phyloP scores from a whole-genome alignment of 2,888 invertebrate species.

The Limnephilus auricula region DNA sequence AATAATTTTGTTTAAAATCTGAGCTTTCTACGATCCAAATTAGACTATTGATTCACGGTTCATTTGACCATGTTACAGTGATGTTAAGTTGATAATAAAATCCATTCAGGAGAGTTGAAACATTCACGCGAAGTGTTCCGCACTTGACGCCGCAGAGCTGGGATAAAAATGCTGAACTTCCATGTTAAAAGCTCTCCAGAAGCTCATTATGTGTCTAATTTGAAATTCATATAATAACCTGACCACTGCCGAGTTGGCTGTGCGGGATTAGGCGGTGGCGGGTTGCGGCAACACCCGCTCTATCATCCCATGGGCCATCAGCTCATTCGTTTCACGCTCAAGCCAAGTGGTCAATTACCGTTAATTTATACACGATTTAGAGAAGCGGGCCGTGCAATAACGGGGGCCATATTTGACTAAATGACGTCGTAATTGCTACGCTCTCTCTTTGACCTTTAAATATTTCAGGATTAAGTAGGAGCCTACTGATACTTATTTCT shows the following conservation, averaged over 20 bases:
- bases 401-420: slow-evolving; percentile 38
- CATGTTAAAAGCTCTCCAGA: background rate
- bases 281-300: slow-evolving; percentile 10
- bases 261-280: slow-evolving; percentile 7
- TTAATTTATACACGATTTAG: slow-evolving; percentile 44
- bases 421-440: slow-evolving; percentile 8
- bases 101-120: background rate
- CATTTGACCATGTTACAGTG: background rate
- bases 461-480: background rate
- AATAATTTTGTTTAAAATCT: background rate
- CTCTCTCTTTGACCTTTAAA: slow-evolving; percentile 5
- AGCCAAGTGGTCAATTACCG: slow-evolving; percentile 44
- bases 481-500: background rate
- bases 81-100: background rate
- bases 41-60: background rate
- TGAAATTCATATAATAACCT: slow-evolving; percentile 30
- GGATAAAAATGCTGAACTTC: background rate
- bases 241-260: slow-evolving; percentile 4
- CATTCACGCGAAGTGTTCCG: background rate
- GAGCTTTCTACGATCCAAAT: background rate
- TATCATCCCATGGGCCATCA: slow-evolving; percentile 16
- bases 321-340: slow-evolving; percentile 37
- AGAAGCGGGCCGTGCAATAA: slow-evolving; percentile 11
- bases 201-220: slow-evolving; percentile 27
- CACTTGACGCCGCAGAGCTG: background rate